Evolutionary conservation across 2,888 invertebrate species (phyloP).

Genomic region (Melitaea athalia): DNA sequence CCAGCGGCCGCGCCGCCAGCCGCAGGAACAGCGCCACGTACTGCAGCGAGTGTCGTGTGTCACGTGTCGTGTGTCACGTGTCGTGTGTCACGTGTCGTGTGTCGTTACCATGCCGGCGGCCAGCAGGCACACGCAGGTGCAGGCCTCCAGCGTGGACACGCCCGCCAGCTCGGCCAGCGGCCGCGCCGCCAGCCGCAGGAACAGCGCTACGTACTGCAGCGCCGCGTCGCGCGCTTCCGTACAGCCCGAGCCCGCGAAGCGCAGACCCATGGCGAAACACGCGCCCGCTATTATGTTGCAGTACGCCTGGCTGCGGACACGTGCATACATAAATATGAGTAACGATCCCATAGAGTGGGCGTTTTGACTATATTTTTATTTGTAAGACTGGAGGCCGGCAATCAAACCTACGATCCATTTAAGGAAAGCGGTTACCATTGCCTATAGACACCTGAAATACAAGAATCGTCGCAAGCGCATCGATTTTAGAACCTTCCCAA

Average conservation of each 20-base stretch:
- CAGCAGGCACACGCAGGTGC: conserved; percentile 91
- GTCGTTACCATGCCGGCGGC: conserved; percentile 88
- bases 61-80: not conserved
- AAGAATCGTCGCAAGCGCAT: too few relatives aligned
- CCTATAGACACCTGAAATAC: too few relatives aligned
- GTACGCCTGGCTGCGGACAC: conserved; percentile 94
- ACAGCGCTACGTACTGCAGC: conserved; percentile 87
- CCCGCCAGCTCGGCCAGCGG: conserved; percentile 92
- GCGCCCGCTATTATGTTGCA: conserved; percentile 98
- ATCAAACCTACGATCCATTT: too few relatives aligned
- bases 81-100: not conserved
- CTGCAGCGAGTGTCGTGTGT: conserved; percentile 69
- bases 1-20: conserved; percentile 85
- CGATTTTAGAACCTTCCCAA: too few relatives aligned
- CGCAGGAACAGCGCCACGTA: conserved; percentile 87
- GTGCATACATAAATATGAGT: too few relatives aligned
- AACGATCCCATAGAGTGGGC: too few relatives aligned
- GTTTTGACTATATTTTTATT: too few relatives aligned
- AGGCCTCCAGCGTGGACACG: conserved; percentile 93
- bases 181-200: conserved; percentile 87
- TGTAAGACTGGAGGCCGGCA: too few relatives aligned
- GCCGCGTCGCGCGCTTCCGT: conserved; percentile 90
- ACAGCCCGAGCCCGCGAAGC: conserved; percentile 96
- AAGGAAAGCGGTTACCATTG: too few relatives aligned
- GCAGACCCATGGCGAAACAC: conserved; percentile 95